These are phyloP conservation scores for Drosophila rubida DNA, from an alignment of 2,888 invertebrate species.

Conservation along the genomic window DNA sequence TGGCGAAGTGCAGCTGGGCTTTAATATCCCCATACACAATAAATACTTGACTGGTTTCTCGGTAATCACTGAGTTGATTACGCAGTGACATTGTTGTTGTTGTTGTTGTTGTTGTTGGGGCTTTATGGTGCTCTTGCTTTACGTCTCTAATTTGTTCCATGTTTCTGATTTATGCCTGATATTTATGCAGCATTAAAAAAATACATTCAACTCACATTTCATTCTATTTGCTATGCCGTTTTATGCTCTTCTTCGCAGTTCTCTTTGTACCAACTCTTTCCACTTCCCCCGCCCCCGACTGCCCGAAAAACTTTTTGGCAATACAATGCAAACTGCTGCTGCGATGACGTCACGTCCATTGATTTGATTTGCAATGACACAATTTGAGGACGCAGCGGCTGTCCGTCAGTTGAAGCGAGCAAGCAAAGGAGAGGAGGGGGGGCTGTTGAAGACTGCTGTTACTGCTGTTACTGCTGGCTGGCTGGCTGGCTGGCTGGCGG, in stretches of 20 bases:
- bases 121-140: background rate
- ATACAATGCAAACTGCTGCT: slow-evolving; percentile 55
- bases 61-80: background rate
- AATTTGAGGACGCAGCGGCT: slow-evolving; percentile 50
- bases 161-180: slow-evolving; percentile 17
- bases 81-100: background rate
- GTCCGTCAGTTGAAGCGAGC: background rate
- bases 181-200: slow-evolving; percentile 18
- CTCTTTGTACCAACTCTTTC: background rate
- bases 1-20: too few relatives aligned
- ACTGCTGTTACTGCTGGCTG: too few relatives aligned
- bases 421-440: background rate
- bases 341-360: slow-evolving; percentile 56
- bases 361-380: slow-evolving; percentile 63
- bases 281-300: background rate
- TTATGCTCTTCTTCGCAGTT: background rate
- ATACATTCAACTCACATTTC: slow-evolving; percentile 14
- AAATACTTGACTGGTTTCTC: background rate
- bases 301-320: slow-evolving; percentile 24
- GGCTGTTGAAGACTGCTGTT: background rate
- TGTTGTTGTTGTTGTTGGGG: background rate
- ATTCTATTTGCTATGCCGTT: slow-evolving; percentile 12
- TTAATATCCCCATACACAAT: too few relatives aligned
- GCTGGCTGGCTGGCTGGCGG: too few relatives aligned
- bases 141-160: slow-evolving; percentile 10